Evolutionary conservation across 1,140 invertebrate genomes (phyloP).

Genomic region (Pseudobourletiella spinata): DNA sequence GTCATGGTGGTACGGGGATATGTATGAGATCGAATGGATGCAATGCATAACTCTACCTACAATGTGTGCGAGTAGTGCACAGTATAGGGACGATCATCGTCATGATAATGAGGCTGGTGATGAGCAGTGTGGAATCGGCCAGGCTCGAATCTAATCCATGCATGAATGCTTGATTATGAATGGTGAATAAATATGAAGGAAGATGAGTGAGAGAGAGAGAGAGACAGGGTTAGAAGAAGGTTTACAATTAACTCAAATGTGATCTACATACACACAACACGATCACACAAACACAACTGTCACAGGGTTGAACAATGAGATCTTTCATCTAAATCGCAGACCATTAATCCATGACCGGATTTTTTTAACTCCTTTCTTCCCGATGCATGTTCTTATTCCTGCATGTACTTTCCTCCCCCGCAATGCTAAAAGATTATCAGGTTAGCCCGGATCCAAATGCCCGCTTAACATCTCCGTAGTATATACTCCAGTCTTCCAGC

Average conservation of each 20-base stretch:
- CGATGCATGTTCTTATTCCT: too few relatives aligned
- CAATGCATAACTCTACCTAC: background rate
- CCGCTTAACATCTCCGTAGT: too few relatives aligned
- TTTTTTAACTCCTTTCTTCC: background rate
- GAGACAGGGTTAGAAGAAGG: too few relatives aligned
- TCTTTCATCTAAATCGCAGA: background rate
- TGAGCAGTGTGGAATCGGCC: background rate
- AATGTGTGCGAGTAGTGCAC: too few relatives aligned
- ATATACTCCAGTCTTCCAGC: too few relatives aligned
- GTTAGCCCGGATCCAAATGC: too few relatives aligned
- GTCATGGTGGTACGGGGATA: background rate
- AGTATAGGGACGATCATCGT: too few relatives aligned
- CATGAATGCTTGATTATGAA: background rate
- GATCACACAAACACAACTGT: too few relatives aligned
- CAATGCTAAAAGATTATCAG: too few relatives aligned
- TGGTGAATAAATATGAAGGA: background rate
- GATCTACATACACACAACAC: background rate
- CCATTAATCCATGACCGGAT: background rate
- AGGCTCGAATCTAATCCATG: background rate
- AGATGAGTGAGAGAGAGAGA: too few relatives aligned
- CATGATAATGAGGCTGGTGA: background rate
- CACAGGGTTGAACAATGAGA: background rate
- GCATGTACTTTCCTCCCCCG: too few relatives aligned
- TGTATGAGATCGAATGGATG: background rate
- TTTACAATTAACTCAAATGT: too few relatives aligned